Evolutionary conservation across 1,140 invertebrate species (phyloP).

Genomic region (Drosophila nigromelanica): DNA sequence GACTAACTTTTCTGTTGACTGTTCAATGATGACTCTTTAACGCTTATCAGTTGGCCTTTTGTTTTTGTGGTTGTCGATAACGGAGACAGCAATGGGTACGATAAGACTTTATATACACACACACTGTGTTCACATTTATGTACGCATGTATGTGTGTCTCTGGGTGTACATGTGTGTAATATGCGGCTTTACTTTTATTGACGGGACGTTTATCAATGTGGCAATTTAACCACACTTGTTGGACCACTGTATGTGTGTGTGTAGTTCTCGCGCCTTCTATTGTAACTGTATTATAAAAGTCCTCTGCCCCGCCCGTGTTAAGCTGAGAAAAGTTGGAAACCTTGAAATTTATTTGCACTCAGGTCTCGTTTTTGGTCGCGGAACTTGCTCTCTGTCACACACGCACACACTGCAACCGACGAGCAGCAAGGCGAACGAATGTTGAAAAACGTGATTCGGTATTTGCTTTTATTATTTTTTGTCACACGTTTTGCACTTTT

Average conservation of each 20-base stretch:
- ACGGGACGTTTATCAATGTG: constrained; percentile 37
- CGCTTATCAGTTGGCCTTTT: constrained; percentile 57
- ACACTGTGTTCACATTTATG: constrained; percentile 5
- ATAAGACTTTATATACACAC: constrained; percentile 45
- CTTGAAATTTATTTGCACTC: constrained; percentile 63
- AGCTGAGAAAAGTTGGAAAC: constrained; percentile 32
- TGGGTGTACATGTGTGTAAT: not conserved
- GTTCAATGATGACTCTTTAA: constrained; percentile 32
- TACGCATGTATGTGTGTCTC: not conserved
- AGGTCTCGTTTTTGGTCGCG: constrained; percentile 35
- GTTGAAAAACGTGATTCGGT: constrained; percentile 69
- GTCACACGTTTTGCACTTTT: constrained; percentile 65
- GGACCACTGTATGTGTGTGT: constrained; percentile 14
- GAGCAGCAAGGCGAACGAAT: constrained; percentile 44
- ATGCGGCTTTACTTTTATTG: constrained; percentile 1
- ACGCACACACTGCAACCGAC: constrained; percentile 29
- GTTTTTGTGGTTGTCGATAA: constrained; percentile 43
- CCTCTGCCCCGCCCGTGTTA: constrained; percentile 30
- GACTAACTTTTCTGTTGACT: constrained; percentile 30
- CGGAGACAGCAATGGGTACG: constrained; percentile 43
- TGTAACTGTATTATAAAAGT: constrained; percentile 23
- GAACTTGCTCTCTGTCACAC: constrained; percentile 32
- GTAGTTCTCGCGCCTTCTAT: constrained; percentile 1
- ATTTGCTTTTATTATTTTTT: constrained; percentile 38
- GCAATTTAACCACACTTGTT: constrained; percentile 61